Conservation (phyloP, 2,797 vertebrate species). For the Sandelia bainsii region DNA sequence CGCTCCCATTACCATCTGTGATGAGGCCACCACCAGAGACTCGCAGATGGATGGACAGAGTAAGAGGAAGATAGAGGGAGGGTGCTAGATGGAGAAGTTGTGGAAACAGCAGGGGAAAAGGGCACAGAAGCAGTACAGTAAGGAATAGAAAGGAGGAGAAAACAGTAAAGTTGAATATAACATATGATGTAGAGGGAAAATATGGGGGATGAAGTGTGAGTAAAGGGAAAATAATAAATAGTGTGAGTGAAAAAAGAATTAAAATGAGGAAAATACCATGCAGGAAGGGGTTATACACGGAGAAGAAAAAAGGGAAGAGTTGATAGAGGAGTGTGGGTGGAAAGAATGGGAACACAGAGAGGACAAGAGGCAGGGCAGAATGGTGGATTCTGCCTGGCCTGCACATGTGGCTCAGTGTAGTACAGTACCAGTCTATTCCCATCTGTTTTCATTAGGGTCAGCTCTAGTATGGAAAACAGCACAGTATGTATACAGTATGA, state of each 20-base stretch:
- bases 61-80: constrained; percentile 29
- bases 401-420: constrained; percentile 51
- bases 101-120: constrained; percentile 6
- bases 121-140: constrained; percentile 3
- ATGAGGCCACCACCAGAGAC: constrained; percentile 59
- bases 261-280: not conserved
- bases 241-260: not conserved
- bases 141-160: not conserved
- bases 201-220: not conserved
- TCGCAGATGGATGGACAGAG: constrained; percentile 67
- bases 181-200: not conserved
- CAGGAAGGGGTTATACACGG: constrained; percentile 22
- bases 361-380: constrained; percentile 31
- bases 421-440: constrained; percentile 68
- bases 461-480: constrained; percentile 43
- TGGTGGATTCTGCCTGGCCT: constrained; percentile 50
- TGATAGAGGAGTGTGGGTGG: constrained; percentile 51
- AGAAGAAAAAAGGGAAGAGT: constrained; percentile 16
- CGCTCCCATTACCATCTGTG: constrained; percentile 68
- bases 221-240: not conserved
- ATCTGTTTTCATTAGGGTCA: constrained; percentile 75
- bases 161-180: not conserved
- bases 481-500: constrained; percentile 29
- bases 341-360: constrained; percentile 54
- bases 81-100: constrained; percentile 47